phyloP scores from a whole-genome alignment of 2,888 invertebrate genomes.

The Phania funesta region DNA sequence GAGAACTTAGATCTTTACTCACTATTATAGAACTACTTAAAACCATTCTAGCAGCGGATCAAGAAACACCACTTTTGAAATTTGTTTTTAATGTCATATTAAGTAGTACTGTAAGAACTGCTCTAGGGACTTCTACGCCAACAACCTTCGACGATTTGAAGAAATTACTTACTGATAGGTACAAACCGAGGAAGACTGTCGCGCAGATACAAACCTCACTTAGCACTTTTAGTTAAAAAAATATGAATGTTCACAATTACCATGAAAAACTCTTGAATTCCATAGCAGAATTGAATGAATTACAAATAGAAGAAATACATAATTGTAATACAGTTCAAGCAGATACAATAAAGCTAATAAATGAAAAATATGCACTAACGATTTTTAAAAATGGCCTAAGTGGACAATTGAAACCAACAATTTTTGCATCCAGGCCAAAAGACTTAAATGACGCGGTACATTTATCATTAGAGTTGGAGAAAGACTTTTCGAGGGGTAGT shows the following conservation, averaged over 20 bases:
- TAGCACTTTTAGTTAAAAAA: not conserved
- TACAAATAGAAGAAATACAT: not conserved
- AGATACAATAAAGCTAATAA: no score
- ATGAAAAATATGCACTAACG: not conserved
- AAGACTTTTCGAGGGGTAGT: not conserved
- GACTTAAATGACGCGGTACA: not conserved
- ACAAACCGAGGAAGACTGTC: not conserved
- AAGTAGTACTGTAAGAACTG: no score
- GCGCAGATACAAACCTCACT: not conserved
- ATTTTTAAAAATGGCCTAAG: no score
- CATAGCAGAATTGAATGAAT: not conserved
- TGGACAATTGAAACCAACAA: not conserved
- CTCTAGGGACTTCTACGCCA: no score
- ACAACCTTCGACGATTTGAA: no score
- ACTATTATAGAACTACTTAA: not conserved
- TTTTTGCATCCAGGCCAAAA: not conserved
- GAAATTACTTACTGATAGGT: no score
- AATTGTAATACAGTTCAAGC: not conserved
- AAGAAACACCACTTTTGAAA: no score
- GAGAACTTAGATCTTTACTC: constrained; percentile 2
- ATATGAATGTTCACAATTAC: not conserved
- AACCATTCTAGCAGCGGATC: no score
- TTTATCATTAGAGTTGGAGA: not conserved
- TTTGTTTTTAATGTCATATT: no score
- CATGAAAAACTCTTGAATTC: not conserved